These are phyloP conservation scores for Phylloscopus trochilus DNA, from an alignment of 2,113 vertebrate genomes.

Conservation along the genomic window DNA sequence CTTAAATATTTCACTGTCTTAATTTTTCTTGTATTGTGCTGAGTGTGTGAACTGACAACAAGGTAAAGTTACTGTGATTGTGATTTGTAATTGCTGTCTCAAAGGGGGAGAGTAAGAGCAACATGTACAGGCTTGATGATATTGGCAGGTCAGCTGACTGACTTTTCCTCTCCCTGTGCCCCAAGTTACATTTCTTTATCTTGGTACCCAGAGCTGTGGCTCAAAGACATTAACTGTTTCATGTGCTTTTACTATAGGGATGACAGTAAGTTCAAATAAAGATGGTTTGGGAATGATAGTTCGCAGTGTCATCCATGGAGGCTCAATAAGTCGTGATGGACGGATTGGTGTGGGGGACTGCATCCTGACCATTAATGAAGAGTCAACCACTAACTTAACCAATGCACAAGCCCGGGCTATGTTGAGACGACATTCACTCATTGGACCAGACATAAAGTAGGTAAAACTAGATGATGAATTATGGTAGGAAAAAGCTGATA, in stretches of 20 bases:
- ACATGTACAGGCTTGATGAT: neutral
- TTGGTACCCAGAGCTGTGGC: neutral
- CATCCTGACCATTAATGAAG: constrained; percentile 91
- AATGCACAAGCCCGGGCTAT: constrained; percentile 91
- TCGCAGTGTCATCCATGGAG: constrained; percentile 92
- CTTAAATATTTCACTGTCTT: neutral
- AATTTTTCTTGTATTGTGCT: neutral
- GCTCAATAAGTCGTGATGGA: constrained; percentile 91
- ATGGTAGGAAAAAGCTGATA: neutral
- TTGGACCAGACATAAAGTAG: constrained; percentile 92
- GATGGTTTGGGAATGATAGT: constrained; percentile 91
- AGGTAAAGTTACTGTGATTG: neutral
- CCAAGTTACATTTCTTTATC: neutral
- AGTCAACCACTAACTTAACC: constrained; percentile 83
- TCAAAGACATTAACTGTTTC: neutral
- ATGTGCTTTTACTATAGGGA: constrained; percentile 73
- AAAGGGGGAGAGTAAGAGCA: neutral
- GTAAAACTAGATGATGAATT: neutral
- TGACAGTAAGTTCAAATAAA: constrained; percentile 93
- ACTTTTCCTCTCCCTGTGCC: neutral
- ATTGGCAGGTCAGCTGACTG: fast-evolving
- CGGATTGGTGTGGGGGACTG: constrained; percentile 90
- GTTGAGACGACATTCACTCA: constrained; percentile 91
- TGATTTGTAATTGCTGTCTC: neutral
- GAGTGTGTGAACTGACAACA: neutral